Evolutionary conservation across 2,888 invertebrate species (phyloP).

Genomic region (Lepidonotus clava): DNA sequence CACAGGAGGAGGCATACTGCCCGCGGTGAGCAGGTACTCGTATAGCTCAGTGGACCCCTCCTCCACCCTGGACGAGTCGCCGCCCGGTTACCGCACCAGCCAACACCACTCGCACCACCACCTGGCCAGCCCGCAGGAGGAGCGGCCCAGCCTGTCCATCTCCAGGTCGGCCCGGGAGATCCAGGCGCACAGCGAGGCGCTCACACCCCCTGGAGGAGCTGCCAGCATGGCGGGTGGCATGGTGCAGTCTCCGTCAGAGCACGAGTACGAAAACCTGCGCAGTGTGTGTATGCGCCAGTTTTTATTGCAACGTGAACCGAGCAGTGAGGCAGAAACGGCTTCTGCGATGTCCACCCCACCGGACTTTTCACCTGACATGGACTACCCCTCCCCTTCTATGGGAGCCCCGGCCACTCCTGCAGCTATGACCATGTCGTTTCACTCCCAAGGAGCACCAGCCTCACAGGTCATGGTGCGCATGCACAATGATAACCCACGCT

Average conservation of each 20-base stretch:
- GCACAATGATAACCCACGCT: constrained; percentile 50
- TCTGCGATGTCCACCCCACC: constrained; percentile 25
- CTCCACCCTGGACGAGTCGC: background rate
- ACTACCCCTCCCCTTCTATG: background rate
- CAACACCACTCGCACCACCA: background rate
- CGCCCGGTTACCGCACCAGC: background rate
- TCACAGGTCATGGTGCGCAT: constrained; percentile 51
- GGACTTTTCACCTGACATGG: constrained; percentile 13
- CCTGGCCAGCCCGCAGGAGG: background rate
- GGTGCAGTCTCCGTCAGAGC: background rate
- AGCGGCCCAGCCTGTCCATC: background rate
- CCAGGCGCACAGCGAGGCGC: background rate
- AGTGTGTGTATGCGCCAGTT: background rate
- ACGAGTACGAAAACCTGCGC: constrained; percentile 35
- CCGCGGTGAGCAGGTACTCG: constrained; percentile 18
- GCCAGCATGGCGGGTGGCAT: background rate
- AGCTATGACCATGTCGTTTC: background rate
- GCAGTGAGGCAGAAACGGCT: constrained; percentile 36
- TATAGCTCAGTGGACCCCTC: background rate
- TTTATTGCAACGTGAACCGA: background rate
- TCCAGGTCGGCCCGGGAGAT: constrained; percentile 38
- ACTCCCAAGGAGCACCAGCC: constrained; percentile 7
- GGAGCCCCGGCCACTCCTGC: background rate
- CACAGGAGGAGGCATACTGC: background rate
- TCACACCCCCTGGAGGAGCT: constrained; percentile 1